A percentile compares a stretch with the other conserved stretches of the same genome.
These are phyloP conservation scores for Anticlea derivata DNA, from an alignment of 2,888 invertebrate genomes.

Conservation along the genomic window DNA sequence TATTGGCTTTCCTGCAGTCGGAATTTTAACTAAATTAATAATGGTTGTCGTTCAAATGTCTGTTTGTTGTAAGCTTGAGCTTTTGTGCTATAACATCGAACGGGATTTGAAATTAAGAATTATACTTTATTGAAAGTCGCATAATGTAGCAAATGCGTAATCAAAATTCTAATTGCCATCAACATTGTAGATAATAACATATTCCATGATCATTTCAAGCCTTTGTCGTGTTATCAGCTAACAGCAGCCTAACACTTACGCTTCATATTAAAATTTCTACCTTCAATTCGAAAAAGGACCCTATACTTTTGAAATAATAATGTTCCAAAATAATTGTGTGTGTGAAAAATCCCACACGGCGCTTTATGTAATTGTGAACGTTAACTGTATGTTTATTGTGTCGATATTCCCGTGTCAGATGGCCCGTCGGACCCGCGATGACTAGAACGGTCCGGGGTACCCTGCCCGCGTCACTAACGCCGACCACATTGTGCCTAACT, in stretches of 20 bases:
- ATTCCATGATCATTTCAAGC: conserved; percentile 50
- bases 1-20: conserved; percentile 13
- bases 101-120: conserved; percentile 3
- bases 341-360: not conserved
- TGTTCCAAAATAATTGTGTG: not conserved
- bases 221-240: conserved; percentile 68
- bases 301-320: not conserved
- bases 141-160: conserved; percentile 13
- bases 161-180: conserved; percentile 17
- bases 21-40: conserved; percentile 7
- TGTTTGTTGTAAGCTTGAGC: conserved; percentile 32
- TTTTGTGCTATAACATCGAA: conserved; percentile 19
- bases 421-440: conserved; percentile 80
- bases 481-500: conserved; percentile 60
- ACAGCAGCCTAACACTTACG: too few relatives aligned
- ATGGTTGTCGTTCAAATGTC: conserved; percentile 10
- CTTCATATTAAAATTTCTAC: conserved; percentile 56
- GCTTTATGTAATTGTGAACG: conserved; percentile 14
- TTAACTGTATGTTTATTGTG: conserved; percentile 36
- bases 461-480: conserved; percentile 72
- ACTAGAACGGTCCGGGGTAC: conserved; percentile 79
- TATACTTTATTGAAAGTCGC: conserved; percentile 7
- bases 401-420: conserved; percentile 54
- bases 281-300: conserved; percentile 1
- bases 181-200: conserved; percentile 38